Evolutionary conservation across 2,888 invertebrate genomes (phyloP).

Genomic region (Drosophila mimica): DNA sequence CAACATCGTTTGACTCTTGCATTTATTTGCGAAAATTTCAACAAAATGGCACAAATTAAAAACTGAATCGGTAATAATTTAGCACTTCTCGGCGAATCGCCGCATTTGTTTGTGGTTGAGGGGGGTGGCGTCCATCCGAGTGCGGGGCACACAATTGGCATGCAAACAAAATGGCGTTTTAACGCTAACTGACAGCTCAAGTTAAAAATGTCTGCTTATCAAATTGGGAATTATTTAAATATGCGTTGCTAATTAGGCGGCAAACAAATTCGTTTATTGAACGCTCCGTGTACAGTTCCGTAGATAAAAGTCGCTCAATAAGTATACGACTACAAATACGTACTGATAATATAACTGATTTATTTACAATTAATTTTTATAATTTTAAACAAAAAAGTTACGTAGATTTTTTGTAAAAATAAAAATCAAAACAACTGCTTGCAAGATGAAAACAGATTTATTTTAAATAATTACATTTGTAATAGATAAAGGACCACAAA

Average conservation of each 20-base stretch:
- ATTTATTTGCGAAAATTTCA: conserved; percentile 70
- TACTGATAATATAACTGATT: not conserved
- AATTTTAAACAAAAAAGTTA: not conserved
- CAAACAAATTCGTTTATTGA: conserved; percentile 71
- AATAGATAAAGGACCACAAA: too few relatives aligned
- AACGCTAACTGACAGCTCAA: conserved; percentile 80
- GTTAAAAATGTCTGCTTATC: conserved; percentile 82
- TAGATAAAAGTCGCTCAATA: conserved; percentile 22
- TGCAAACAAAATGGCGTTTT: conserved; percentile 79
- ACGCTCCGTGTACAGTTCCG: conserved; percentile 29
- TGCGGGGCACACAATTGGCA: conserved; percentile 41
- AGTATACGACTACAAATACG: not conserved
- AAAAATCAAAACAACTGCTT: not conserved
- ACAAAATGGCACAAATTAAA: conserved; percentile 76
- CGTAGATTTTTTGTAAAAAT: not conserved
- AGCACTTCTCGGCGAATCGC: conserved; percentile 72
- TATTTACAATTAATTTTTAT: not conserved
- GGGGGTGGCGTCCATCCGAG: not conserved
- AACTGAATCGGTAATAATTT: conserved; percentile 80
- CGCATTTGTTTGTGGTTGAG: conserved; percentile 11
- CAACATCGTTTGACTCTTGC: conserved; percentile 65
- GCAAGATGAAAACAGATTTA: too few relatives aligned
- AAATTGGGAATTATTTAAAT: conserved; percentile 82
- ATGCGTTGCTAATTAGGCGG: conserved; percentile 81
- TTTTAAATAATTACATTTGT: too few relatives aligned